Evolutionary conservation across 2,888 invertebrate genomes (phyloP), one percentile per base, ranked within the genome.

Genomic region (Epiperipatus broadwayi): DNA sequence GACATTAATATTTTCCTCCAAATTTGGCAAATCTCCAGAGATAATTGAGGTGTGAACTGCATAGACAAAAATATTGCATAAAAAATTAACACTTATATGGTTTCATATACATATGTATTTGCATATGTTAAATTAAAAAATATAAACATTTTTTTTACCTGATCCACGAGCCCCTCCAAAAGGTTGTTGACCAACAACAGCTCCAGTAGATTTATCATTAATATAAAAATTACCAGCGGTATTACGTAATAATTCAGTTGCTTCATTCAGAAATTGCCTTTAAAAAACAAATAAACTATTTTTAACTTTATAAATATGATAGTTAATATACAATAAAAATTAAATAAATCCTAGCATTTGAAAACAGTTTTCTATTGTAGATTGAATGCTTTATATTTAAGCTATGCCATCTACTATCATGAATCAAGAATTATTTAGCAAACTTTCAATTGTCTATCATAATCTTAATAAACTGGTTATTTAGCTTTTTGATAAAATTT

Each of bases 161-260:
- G 93, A 95, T 70, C 84, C 73, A 52, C 93, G 72, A 10, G 84
- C 78, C 21, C 97, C 97, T 33, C 97, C 97, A 56, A 99, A 99
- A 0, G 97, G 97, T 59, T 99, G 97, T 57, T 97, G 97, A 0
- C 89, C 93, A 4, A 99, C 97, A 18, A 99, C 84, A 5, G 95
- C 85, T 2, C 97, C 97, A 0, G 97, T 97, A 0, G 85, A 89
- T 61, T 97, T 95, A 59, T 97, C 95, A 53, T 99, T 97, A 39
- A 97, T 69, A 58, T 99, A 97, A 63, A 97, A 89, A 63, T 99
- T 97, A 28, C 97, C 97, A 16, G 91, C 85, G 0, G 85, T 72
- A 66, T 79, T 76, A 56, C 80, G 80, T 35, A 99, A 69, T 44
- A 73, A 71, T 41, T 89, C 80, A 1, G 77, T 57, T n/a, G 89